Base-by-base conservation (phyloP, 1,140 invertebrate genomes). In the Calliopsis andreniformis region DNA sequence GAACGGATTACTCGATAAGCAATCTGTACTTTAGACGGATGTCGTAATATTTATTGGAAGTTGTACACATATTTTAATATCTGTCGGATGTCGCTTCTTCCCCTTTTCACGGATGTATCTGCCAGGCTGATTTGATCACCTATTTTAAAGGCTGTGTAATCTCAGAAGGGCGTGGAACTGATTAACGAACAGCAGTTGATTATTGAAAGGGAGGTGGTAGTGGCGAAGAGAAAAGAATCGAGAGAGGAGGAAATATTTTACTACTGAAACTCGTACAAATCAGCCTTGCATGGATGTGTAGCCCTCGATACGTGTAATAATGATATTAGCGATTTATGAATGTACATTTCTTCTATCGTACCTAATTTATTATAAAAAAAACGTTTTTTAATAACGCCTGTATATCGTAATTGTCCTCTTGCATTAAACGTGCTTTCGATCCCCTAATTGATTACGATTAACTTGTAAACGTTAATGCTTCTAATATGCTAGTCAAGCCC, bases 401-500 rank as follows among this genome's bases (percentile, higher is more conserved):
- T 71, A 62, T 84, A 76, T 71, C 66, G 66, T 85, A 66, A 80
- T 73, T 67, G 32, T 10, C 67, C 45, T 14, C 14, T 20, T 5
- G 42, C 63, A 56, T 59, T 59, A 51, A 47, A 71, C 49, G 64
- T 79, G 75, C 71, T 87, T 84, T 73, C 39, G n/a, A 45, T 78
- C 43, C 18, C 64, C 58, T 49, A 62, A 80, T 80, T 84, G 85
- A 88, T 67, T 68, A 78, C 59, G 69, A 85, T 87, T 67, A 69
- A 85, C 76, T 72, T 23, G 64, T 82, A 79, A n/a, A 83, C 67
- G 72, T 85, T 83, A 83, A 84, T 83, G 82, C 87, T 89, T 91
- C 80, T 88, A 90, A 89, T 89, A 87, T 89, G 84, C 89, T 91
- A 90, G 89, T 91, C 88, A 91, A 88, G 75, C 62, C 82, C 82